These are phyloP conservation scores for Bombus confusus DNA, from an alignment of 1,140 invertebrate species.

Conservation along the genomic window DNA sequence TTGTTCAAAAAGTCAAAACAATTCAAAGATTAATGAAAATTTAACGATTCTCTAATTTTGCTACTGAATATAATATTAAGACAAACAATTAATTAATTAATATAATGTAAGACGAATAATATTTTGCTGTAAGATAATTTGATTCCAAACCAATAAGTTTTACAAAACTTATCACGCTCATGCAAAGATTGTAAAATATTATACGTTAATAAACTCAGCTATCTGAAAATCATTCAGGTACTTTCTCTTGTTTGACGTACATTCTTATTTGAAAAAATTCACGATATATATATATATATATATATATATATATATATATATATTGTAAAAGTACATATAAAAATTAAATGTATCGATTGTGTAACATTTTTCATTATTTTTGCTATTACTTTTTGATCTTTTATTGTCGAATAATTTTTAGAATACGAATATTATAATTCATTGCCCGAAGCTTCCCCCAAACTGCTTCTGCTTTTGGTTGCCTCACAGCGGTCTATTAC, in stretches of 20 bases:
- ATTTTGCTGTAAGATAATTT: not conserved
- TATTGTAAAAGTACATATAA: not conserved
- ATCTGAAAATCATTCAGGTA: not conserved
- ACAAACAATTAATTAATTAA: not conserved
- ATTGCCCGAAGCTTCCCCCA: not conserved
- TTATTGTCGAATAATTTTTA: not conserved
- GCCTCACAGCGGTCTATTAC: slow-evolving; percentile 5
- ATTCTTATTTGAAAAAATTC: not conserved
- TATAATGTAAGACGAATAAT: not conserved
- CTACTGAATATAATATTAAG: too few relatives aligned
- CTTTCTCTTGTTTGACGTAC: not conserved
- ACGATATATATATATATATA: not conserved
- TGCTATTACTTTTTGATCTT: not conserved
- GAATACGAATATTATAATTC: not conserved
- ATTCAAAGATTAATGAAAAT: not conserved
- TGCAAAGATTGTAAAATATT: not conserved
- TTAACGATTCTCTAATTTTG: not conserved
- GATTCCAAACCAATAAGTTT: not conserved
- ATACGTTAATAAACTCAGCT: not conserved
- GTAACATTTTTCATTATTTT: not conserved
- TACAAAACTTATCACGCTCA: not conserved
- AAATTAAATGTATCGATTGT: not conserved
- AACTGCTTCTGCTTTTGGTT: slow-evolving; percentile 5
- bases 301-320: too few relatives aligned
- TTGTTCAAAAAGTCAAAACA: not conserved